Conservation (phyloP, 2,888 invertebrate species). For the Ichneumon xanthorius region DNA sequence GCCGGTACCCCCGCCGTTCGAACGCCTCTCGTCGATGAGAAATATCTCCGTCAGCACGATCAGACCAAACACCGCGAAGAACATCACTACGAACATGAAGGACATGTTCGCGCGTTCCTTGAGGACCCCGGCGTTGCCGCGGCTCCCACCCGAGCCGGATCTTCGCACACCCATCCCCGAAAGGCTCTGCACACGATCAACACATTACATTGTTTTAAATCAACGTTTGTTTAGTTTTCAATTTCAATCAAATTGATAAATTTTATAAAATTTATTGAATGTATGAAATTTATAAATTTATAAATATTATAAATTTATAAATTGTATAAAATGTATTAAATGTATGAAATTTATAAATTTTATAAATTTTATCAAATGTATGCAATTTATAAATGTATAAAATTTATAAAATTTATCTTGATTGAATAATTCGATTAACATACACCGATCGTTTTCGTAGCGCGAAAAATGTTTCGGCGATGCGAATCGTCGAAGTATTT, state of each 20-base stretch:
- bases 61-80: conserved; percentile 94
- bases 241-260: too few species aligned
- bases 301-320: too few species aligned
- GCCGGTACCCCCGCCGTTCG: conserved; percentile 86
- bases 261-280: too few species aligned
- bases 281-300: too few species aligned
- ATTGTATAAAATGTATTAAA: too few species aligned
- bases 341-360: too few species aligned
- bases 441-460: neutral
- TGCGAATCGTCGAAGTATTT: neutral
- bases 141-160: conserved; percentile 82
- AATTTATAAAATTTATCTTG: neutral
- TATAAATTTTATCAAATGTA: too few species aligned
- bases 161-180: conserved; percentile 85
- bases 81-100: conserved; percentile 95
- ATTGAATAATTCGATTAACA: neutral
- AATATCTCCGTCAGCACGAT: conserved; percentile 95
- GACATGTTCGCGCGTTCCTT: conserved; percentile 94
- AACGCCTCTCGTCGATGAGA: conserved; percentile 87
- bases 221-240: neutral
- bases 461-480: neutral
- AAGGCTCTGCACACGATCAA: conserved; percentile 69
- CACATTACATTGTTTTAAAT: neutral
- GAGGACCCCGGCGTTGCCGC: conserved; percentile 86
- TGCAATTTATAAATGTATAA: too few species aligned